Evolutionary conservation across 2,797 vertebrate species (phyloP), one percentile per base, ranked within the genome.

Genomic region (Neostethus bicornis): DNA sequence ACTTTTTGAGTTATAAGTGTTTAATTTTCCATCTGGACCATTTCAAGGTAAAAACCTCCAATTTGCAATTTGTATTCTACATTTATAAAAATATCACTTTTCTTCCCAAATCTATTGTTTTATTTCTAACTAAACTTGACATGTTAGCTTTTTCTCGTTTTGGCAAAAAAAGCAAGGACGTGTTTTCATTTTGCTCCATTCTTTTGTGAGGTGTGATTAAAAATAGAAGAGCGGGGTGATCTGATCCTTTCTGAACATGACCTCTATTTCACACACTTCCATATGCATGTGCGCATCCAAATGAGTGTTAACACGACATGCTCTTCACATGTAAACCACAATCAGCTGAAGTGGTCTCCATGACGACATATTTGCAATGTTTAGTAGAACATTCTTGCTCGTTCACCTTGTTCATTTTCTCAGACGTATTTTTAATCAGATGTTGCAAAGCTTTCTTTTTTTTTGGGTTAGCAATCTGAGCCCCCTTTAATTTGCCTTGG

Each of bases 401-500:
- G n/a, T n/a, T n/a, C n/a, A n/a, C n/a, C 13, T 32, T 39, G 45
- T 59, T 60, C 44, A 14, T 20, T 59, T 48, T 37, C 5, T 23
- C 25, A 39, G 29, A 46, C 32, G 4, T 66, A 31, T 61, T 67
- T 73, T 74, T 14, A 69, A 65, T 42, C 42, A 11, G 43, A 35
- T 31, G 37, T 48, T 48, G 53, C 26, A 55, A 5, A 41, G 69
- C 44, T 68, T 46, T 70, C 11, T 20, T 4, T 56, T 20, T 4
- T 56, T 73, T 69, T 51, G 21, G 58, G 53, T 68, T 46, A 25
- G 47, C 46, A 11, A 51, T 45, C 41, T 47, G 44, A 72, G 48
- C 65, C 49, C 14, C 59, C 73, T 77, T 84, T 77, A 62, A 79
- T 83, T 59, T 70, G 61, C 58, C 20, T 55, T 16, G 49, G 72